Percentiles rank a stretch among this genome's conserved stretches.
Conservation (phyloP, 1,140 invertebrate genomes). For the Polyergus mexicanus region DNA sequence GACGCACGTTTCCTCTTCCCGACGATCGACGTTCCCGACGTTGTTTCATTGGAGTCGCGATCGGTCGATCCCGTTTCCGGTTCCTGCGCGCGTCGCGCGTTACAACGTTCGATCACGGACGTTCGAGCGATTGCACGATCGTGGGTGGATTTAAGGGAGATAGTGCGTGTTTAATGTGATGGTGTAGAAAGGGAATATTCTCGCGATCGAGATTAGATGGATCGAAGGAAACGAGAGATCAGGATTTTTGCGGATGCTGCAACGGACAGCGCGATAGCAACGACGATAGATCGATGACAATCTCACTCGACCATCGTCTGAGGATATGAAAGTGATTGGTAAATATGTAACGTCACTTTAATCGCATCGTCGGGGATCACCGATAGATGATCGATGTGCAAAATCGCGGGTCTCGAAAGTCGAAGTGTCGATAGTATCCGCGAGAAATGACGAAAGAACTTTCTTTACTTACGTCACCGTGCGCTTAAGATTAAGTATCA, state of each 20-base stretch:
- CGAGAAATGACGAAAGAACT: neutral
- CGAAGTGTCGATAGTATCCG: conserved; percentile 43
- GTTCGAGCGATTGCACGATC: neutral
- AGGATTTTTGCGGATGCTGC: neutral
- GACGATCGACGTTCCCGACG: conserved; percentile 1
- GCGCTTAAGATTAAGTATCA: neutral
- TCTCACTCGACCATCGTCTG: neutral
- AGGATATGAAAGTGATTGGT: conserved; percentile 27
- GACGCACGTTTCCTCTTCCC: conserved; percentile 65
- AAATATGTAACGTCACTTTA: conserved; percentile 2
- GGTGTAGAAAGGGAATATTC: conserved; percentile 17
- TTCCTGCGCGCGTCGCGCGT: conserved; percentile 20
- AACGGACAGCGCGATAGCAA: conserved; percentile 1
- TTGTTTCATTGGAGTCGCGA: conserved; percentile 19
- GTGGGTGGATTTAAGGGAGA: conserved; percentile 25
- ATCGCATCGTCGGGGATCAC: neutral
- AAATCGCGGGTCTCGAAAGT: neutral
- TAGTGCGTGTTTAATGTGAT: conserved; percentile 55
- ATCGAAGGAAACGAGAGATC: conserved; percentile 19
- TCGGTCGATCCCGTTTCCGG: conserved; percentile 21
- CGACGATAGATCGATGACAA: neutral
- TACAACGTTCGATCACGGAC: conserved; percentile 27
- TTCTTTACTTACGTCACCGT: neutral
- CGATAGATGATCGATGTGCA: neutral
- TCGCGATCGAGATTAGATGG: conserved; percentile 37